Base-by-base conservation (phyloP, 1,140 invertebrate genomes). In the Littorina saxatilis region DNA sequence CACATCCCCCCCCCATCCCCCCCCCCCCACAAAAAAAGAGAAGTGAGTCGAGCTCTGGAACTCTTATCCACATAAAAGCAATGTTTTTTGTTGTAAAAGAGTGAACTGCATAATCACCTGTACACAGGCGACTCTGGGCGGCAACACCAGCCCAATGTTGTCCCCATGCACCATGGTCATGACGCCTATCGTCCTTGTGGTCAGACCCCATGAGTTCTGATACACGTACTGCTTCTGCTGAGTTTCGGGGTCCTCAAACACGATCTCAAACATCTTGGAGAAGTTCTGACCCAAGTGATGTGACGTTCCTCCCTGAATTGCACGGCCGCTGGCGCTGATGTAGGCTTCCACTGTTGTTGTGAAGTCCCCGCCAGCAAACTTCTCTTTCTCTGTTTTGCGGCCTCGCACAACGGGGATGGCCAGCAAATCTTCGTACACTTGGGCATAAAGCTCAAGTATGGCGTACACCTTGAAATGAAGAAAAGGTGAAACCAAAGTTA, bases 201-300 rank as follows among this genome's bases (percentile, higher is more conserved):
- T 99, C 20, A 99, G 88, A 47, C 98, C 99, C 99, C 99, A 99
- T 0, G 98, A 99, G 92, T 99, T 99, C 92, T 99, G 99, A 92
- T 95, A 99, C 5, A 98, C 97, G 92, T 94, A 98, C 63, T 91
- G 73, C 87, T 95, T 95, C 90, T 98, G 98, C 89, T 98, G 96
- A 11, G 97, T 98, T 83, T 96, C 96, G 3, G 96, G 97, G 92
- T 99, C 96, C 92, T 99, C 98, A 89, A 96, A 98, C 9, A 96
- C 94, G 82, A 99, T 98, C 84, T 99, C 97, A 93, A 99, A 99
- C 98, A 99, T 99, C 93, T 98, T 99, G 0, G 98, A 98, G 91
- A 99, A 99, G 92, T 99, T 99, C 93, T 99, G 98, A 27, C 84
- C 99, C 35, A 99, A 93, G 92, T 99, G 97, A 94, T 99, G 99